Conservation (phyloP, 1,140 invertebrate species). For the Drosophila pruinosa region DNA sequence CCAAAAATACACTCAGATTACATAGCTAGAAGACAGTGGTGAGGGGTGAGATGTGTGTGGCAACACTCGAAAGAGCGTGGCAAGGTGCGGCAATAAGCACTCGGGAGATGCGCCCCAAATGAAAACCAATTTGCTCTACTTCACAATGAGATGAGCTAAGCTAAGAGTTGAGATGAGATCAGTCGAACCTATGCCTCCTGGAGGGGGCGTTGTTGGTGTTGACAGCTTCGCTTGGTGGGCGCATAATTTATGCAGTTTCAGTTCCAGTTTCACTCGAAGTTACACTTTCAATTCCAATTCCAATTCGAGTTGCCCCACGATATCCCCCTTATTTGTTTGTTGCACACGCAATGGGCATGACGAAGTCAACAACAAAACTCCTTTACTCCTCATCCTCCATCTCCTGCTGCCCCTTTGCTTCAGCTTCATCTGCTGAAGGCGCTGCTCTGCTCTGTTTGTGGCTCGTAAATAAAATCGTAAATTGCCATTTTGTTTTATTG, state of each 20-base stretch:
- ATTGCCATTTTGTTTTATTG: slow-evolving; percentile 81
- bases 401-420: not conserved
- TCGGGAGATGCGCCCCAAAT: slow-evolving; percentile 43
- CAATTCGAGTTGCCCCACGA: not conserved
- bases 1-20: slow-evolving; percentile 51
- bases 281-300: slow-evolving; percentile 24
- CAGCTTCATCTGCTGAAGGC: not conserved
- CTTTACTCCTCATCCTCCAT: not conserved
- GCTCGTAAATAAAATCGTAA: slow-evolving; percentile 80
- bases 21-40: too few species aligned
- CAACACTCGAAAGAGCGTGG: not conserved
- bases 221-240: slow-evolving; percentile 67
- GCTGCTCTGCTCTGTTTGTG: slow-evolving; percentile 16
- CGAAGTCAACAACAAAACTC: slow-evolving; percentile 51
- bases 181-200: not conserved
- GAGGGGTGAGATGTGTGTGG: not conserved
- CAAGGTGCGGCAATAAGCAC: slow-evolving; percentile 16
- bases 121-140: slow-evolving; percentile 70
- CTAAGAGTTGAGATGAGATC: slow-evolving; percentile 40
- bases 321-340: slow-evolving; percentile 21
- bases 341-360: slow-evolving; percentile 60
- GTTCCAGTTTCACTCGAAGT: not conserved
- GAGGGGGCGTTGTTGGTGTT: slow-evolving; percentile 45
- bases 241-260: slow-evolving; percentile 74
- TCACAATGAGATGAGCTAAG: slow-evolving; percentile 51